phyloP scores from a whole-genome alignment of 2,888 invertebrate species.

The Synergus itoensis region DNA sequence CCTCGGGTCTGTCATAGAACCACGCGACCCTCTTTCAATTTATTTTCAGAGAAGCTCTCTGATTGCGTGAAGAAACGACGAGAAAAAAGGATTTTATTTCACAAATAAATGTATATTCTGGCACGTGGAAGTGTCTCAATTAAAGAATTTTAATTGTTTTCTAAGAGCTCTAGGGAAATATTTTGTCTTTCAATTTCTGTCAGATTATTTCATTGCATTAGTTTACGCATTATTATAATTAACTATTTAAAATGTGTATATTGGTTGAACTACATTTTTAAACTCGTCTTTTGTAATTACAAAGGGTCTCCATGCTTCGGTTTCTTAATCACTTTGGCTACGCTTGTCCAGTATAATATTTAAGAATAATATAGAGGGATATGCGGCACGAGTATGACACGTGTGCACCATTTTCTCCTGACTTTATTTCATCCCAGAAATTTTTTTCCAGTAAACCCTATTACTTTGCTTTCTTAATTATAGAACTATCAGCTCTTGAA shows the following conservation, averaged over 20 bases:
- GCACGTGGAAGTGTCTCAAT: neutral
- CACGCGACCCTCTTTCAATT: slow-evolving; percentile 34
- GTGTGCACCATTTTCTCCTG: slow-evolving; percentile 20
- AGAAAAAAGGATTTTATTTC: slow-evolving; percentile 29
- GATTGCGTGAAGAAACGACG: slow-evolving; percentile 11
- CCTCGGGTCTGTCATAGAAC: slow-evolving; percentile 30
- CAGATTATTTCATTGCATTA: neutral
- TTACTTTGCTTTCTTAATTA: slow-evolving; percentile 12
- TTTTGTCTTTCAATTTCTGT: neutral
- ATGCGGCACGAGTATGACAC: slow-evolving; percentile 25
- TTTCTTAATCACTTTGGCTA: slow-evolving; percentile 4
- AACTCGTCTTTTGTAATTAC: neutral
- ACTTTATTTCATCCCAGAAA: neutral
- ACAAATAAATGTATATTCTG: slow-evolving; percentile 5
- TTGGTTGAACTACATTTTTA: too few relatives aligned
- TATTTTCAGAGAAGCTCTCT: slow-evolving; percentile 37
- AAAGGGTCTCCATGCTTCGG: neutral
- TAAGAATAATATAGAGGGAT: slow-evolving; percentile 28
- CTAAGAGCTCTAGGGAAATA: neutral
- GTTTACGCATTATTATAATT: too few relatives aligned
- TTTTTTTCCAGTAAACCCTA: neutral
- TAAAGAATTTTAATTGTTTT: neutral
- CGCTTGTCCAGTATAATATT: slow-evolving; percentile 27
- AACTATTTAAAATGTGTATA: too few relatives aligned
- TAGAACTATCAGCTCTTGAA: slow-evolving; percentile 54